Conservation (phyloP, 1,140 invertebrate species). For the Streblospio benedicti region DNA sequence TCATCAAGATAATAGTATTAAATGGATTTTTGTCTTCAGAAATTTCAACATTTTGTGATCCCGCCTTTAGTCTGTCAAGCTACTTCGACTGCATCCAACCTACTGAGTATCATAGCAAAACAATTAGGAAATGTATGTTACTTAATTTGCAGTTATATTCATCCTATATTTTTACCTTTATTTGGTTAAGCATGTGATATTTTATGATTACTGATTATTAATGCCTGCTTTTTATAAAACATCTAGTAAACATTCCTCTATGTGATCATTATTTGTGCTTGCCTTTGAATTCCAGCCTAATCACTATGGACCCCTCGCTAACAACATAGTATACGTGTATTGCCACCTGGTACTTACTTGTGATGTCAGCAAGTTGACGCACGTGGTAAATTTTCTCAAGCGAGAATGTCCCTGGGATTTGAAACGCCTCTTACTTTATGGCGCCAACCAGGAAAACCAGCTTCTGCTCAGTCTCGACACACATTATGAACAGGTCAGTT, state of each 20-base stretch:
- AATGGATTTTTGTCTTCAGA: conserved; percentile 23
- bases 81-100: conserved; percentile 30
- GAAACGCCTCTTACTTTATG: neutral
- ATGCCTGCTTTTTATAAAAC: conserved; percentile 5
- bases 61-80: conserved; percentile 42
- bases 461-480: neutral
- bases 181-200: neutral
- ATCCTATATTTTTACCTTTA: neutral
- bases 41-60: conserved; percentile 35
- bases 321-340: conserved; percentile 45
- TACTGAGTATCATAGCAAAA: conserved; percentile 32
- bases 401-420: conserved; percentile 19
- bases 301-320: conserved; percentile 33
- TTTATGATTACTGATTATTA: neutral
- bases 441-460: neutral
- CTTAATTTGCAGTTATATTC: conserved; percentile 14
- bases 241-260: neutral
- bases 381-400: conserved; percentile 40
- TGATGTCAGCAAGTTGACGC: conserved; percentile 36
- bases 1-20: neutral
- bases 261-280: neutral
- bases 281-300: conserved; percentile 12
- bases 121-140: conserved; percentile 24
- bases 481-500: neutral
- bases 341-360: conserved; percentile 43